Evolutionary conservation across 2,113 vertebrate species (phyloP).

Genomic region (Mellivora capensis): DNA sequence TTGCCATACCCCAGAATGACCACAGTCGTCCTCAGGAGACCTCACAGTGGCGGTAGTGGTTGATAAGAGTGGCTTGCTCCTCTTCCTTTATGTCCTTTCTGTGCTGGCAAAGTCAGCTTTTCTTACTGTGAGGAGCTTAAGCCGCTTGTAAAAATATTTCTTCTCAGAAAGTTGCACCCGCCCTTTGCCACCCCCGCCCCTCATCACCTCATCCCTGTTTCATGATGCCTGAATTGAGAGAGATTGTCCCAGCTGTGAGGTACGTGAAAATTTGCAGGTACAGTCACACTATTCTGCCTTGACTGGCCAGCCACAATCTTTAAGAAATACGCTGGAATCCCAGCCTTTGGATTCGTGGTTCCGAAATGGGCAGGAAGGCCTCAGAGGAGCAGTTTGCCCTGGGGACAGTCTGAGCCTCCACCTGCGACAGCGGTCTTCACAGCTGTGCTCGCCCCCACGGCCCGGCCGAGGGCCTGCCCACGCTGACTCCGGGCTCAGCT

Average conservation of each 20-base stretch:
- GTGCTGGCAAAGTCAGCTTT: neutral
- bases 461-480: neutral
- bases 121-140: neutral
- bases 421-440: neutral
- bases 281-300: neutral
- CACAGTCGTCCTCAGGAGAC: neutral
- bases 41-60: neutral
- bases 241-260: neutral
- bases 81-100: neutral
- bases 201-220: neutral
- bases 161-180: neutral
- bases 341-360: neutral
- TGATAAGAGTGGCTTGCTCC: neutral
- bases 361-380: neutral
- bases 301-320: neutral
- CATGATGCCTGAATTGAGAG: neutral
- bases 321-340: neutral
- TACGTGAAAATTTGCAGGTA: neutral
- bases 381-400: neutral
- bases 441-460: neutral
- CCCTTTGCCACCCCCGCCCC: neutral
- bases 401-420: neutral
- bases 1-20: neutral
- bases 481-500: neutral
- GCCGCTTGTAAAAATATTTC: neutral